A percentile compares a stretch with the other conserved stretches of the same genome.
phyloP scores from a whole-genome alignment of 2,888 invertebrate species.

The Agonopterix heracliana region DNA sequence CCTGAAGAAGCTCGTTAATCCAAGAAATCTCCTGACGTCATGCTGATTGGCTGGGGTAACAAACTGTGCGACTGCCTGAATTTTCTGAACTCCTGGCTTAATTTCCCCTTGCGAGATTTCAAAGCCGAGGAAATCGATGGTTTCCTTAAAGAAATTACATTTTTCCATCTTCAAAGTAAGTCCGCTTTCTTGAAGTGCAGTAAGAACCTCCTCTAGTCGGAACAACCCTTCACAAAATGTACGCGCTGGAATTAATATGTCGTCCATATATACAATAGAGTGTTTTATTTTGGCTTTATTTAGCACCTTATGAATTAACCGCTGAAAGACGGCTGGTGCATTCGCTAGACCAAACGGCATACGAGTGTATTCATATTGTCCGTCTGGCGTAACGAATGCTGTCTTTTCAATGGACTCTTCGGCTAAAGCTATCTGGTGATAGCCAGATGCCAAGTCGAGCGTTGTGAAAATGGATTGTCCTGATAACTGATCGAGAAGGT shows the following conservation, averaged over 20 bases:
- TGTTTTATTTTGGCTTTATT: conserved; percentile 10
- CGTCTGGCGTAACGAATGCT: no score
- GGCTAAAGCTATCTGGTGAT: no score
- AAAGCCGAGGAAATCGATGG: conserved; percentile 17
- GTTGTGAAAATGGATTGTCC: conserved; percentile 22
- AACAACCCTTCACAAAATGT: conserved; percentile 16
- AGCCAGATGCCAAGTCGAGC: no score
- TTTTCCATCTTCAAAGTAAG: conserved; percentile 20
- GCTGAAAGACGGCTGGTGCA: no score
- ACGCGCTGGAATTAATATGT: conserved; percentile 20
- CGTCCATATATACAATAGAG: conserved; percentile 24
- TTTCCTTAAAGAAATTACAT: conserved; percentile 17
- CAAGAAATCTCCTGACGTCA: conserved; percentile 7
- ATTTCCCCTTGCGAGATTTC: conserved; percentile 15
- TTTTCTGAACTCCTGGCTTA: conserved; percentile 16
- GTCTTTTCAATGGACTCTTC: no score
- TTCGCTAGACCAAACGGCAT: no score
- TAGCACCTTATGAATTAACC: conserved; percentile 25
- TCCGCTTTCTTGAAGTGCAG: conserved; percentile 4
- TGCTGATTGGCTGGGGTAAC: conserved; percentile 13
- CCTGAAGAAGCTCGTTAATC: conserved; percentile 9
- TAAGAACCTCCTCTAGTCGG: conserved; percentile 14
- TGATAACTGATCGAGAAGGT: conserved; percentile 25
- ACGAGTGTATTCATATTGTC: no score
- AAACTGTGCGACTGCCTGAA: conserved; percentile 14